A percentile compares a stretch with the other conserved stretches of the same genome.
Evolutionary conservation across 2,113 vertebrate species (phyloP).

Genomic region (Ailurus styani): DNA sequence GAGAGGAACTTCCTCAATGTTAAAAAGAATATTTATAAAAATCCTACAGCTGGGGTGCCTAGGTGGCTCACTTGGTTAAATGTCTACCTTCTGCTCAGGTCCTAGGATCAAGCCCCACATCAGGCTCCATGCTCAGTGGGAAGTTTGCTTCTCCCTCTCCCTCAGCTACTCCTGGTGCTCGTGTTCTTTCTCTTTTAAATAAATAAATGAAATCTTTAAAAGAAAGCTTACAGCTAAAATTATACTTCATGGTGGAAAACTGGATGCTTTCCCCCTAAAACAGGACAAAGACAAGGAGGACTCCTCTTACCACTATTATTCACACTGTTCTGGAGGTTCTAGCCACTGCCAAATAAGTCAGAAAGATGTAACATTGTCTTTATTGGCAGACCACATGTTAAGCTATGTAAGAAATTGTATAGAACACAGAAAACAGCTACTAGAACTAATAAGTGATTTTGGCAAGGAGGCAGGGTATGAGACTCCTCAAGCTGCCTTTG

Average conservation of each 20-base stretch:
- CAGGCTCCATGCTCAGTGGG: no score
- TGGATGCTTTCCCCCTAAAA: neutral
- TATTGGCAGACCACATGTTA: neutral
- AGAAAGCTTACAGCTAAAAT: neutral
- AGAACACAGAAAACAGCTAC: neutral
- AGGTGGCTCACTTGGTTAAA: no score
- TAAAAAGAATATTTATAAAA: no score
- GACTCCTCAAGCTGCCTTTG: neutral
- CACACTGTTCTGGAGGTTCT: neutral
- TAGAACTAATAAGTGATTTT: neutral
- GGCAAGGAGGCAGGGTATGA: neutral
- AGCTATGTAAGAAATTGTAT: neutral
- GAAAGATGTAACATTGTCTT: neutral
- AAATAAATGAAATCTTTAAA: no score
- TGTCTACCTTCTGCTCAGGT: no score
- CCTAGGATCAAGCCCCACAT: no score
- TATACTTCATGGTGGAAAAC: neutral
- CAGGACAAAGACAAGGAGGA: neutral
- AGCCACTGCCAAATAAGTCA: neutral
- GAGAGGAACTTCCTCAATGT: no score
- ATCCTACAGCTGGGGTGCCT: no score
- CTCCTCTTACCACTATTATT: neutral
- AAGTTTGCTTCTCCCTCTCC: no score
- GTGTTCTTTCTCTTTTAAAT: no score
- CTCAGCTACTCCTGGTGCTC: no score